Percentiles rank a stretch among this genome's conserved stretches.
These are phyloP conservation scores for Cotesia congregata DNA, from an alignment of 2,888 invertebrate genomes.

Conservation along the genomic window DNA sequence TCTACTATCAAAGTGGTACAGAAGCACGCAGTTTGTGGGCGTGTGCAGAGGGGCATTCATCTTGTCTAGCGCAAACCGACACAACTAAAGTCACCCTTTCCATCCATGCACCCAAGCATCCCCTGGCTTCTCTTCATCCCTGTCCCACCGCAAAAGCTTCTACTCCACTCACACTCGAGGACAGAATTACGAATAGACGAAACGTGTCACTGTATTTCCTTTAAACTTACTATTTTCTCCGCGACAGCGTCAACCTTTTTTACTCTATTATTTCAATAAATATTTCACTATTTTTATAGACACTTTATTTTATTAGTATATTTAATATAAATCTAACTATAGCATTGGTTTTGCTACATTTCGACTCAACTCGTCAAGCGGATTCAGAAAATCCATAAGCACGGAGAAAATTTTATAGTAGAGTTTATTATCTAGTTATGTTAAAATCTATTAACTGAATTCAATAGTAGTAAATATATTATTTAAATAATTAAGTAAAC, in stretches of 20 bases:
- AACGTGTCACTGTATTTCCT: slow-evolving; percentile 55
- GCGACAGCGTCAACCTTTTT: background rate
- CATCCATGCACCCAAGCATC: too few species aligned
- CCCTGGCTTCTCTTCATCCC: too few species aligned
- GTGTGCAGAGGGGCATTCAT: slow-evolving; percentile 62
- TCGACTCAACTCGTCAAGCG: too few species aligned
- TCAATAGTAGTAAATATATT: too few species aligned
- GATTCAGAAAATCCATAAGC: too few species aligned
- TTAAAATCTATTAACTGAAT: too few species aligned
- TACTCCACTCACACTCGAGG: slow-evolving; percentile 50
- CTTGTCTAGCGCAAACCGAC: slow-evolving; percentile 55
- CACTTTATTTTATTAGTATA: background rate
- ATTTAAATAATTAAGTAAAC: too few species aligned
- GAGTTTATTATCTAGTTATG: too few species aligned
- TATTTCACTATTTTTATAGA: background rate
- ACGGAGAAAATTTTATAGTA: too few species aligned
- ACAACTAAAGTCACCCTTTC: slow-evolving; percentile 41
- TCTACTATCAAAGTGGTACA: slow-evolving; percentile 60
- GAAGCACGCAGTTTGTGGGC: slow-evolving; percentile 35
- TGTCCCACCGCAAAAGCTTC: background rate
- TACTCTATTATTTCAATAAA: background rate
- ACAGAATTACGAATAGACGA: slow-evolving; percentile 1
- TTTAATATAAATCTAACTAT: too few species aligned
- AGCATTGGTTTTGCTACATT: too few species aligned
- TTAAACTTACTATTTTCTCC: background rate